Conservation (phyloP, 2,113 vertebrate species). For the Indri indri region DNA sequence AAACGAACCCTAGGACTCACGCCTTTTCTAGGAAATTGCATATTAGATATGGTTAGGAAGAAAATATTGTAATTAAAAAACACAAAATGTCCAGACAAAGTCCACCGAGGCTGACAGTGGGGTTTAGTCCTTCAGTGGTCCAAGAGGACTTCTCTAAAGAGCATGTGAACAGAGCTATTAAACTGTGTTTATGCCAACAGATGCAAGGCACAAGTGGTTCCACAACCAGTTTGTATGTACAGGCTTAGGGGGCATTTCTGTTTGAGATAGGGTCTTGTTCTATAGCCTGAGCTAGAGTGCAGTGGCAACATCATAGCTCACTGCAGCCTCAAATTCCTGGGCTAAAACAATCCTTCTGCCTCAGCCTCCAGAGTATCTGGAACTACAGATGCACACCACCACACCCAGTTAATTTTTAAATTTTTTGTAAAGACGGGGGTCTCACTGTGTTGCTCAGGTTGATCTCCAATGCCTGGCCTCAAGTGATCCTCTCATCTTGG, state of each 20-base stretch:
- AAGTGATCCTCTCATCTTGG: too few relatives aligned
- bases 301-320: too few relatives aligned
- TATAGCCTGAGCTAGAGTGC: too few relatives aligned
- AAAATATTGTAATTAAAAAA: neutral
- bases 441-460: too few relatives aligned
- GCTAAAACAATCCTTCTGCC: too few relatives aligned
- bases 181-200: neutral
- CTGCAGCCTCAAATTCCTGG: too few relatives aligned
- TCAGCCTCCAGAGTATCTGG: too few relatives aligned
- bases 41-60: neutral
- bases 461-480: too few relatives aligned
- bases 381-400: too few relatives aligned
- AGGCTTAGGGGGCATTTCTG: neutral
- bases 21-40: neutral
- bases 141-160: neutral
- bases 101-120: fast-evolving
- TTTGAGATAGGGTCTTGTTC: too few relatives aligned
- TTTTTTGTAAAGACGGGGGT: too few relatives aligned
- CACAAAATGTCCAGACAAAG: neutral
- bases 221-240: fast-evolving
- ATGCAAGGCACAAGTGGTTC: neutral
- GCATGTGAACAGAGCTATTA: neutral
- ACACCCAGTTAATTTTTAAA: too few relatives aligned
- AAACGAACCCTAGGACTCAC: neutral
- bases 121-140: neutral